Percentiles rank a stretch among this genome's conserved stretches.
Conservation (phyloP, 1,140 invertebrate species). For the Anagrus nilaparvatae region DNA sequence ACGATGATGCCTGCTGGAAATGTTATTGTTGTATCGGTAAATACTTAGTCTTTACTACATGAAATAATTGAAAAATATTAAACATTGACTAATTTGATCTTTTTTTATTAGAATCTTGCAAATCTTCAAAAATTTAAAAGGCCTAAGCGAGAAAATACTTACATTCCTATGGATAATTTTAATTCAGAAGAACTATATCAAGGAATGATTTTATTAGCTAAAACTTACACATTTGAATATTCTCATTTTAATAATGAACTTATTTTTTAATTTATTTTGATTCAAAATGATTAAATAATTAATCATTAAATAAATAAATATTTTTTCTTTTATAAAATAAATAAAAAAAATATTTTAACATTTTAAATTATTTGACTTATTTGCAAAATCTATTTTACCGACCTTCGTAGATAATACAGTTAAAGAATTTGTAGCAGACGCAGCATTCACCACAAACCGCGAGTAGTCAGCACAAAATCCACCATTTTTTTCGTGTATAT, state of each 20-base stretch:
- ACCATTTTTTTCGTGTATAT: too few species aligned
- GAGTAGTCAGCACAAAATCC: too few species aligned
- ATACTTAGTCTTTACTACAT: too few species aligned
- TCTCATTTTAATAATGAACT: slow-evolving; percentile 6
- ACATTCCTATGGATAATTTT: slow-evolving; percentile 23
- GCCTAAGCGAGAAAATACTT: slow-evolving; percentile 25
- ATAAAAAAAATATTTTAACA: background rate
- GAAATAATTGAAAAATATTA: slow-evolving; percentile 6
- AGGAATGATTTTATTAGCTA: slow-evolving; percentile 36
- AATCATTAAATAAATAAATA: background rate
- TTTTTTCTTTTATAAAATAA: background rate
- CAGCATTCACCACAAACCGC: too few species aligned
- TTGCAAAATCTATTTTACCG: too few species aligned
- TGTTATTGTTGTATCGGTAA: slow-evolving; percentile 36
- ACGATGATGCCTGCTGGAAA: slow-evolving; percentile 16
- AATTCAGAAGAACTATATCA: slow-evolving; percentile 29
- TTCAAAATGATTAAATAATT: background rate
- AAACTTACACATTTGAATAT: slow-evolving; percentile 24
- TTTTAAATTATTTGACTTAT: too few species aligned
- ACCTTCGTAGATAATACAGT: too few species aligned
- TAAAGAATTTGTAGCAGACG: too few species aligned
- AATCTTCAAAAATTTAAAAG: slow-evolving; percentile 26
- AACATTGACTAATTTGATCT: slow-evolving; percentile 1
- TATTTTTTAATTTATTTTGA: background rate
- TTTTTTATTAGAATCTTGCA: slow-evolving; percentile 18